A percentile compares a stretch with the other conserved stretches of the same genome.
Evolutionary conservation across 2,113 vertebrate genomes (phyloP).

Genomic region (Lophius piscatorius): DNA sequence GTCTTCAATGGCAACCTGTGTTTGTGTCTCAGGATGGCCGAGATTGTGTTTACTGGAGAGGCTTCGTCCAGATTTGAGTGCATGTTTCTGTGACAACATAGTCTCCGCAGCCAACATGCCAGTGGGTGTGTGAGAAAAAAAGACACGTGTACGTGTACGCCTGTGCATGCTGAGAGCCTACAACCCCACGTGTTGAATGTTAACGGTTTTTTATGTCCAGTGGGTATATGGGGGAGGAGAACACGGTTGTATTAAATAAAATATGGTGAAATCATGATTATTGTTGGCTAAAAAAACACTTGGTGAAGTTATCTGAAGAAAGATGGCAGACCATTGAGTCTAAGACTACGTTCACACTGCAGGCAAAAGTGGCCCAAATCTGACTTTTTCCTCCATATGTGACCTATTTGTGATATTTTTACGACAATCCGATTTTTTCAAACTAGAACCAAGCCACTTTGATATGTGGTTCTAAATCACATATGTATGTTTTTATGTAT

Average conservation of each 20-base stretch:
- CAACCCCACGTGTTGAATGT: not conserved
- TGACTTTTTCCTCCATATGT: too few species aligned
- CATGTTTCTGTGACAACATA: constrained; percentile 36
- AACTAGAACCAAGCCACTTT: too few species aligned
- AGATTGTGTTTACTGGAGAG: constrained; percentile 30
- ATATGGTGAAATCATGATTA: not conserved
- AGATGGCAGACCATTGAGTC: too few species aligned
- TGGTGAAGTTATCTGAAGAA: not conserved
- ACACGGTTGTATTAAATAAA: not conserved
- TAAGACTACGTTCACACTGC: too few species aligned
- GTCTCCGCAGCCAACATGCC: constrained; percentile 22
- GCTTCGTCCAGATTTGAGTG: constrained; percentile 18
- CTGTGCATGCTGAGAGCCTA: constrained; percentile 9
- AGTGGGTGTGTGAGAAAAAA: constrained; percentile 2
- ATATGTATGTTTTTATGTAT: too few species aligned
- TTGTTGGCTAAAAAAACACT: not conserved
- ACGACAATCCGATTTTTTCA: too few species aligned
- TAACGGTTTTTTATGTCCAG: not conserved
- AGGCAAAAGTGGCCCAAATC: too few species aligned
- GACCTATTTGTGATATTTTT: too few species aligned
- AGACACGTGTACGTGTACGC: constrained; percentile 21
- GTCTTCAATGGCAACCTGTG: constrained; percentile 41
- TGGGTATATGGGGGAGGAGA: not conserved
- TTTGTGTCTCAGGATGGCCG: constrained; percentile 8
- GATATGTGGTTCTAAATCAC: too few species aligned